A percentile compares a stretch with the other conserved stretches of the same genome.
These are phyloP conservation scores for Temnothorax unifasciatus DNA, from an alignment of 2,888 invertebrate genomes.

Conservation along the genomic window DNA sequence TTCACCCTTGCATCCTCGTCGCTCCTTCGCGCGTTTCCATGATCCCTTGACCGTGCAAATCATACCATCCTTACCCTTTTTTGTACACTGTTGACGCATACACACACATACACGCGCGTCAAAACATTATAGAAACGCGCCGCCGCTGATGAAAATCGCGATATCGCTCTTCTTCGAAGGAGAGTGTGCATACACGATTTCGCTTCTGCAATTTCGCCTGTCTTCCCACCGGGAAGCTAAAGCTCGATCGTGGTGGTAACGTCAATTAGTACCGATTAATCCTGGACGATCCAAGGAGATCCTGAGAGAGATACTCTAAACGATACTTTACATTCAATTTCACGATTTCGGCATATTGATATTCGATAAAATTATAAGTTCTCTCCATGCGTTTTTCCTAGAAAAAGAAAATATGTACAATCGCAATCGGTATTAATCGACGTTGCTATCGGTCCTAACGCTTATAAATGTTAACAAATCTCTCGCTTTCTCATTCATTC, in stretches of 20 bases:
- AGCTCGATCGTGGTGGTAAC: conserved; percentile 22
- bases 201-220: conserved; percentile 22
- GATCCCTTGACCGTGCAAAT: conserved; percentile 15
- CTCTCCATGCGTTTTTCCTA: not conserved
- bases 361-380: not conserved
- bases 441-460: conserved; percentile 26
- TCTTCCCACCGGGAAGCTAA: not conserved
- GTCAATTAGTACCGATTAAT: conserved; percentile 21
- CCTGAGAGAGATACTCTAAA: not conserved
- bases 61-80: not conserved
- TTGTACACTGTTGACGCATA: conserved; percentile 2
- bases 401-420: not conserved
- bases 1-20: not conserved
- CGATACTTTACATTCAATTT: not conserved
- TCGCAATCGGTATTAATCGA: conserved; percentile 12
- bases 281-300: too few relatives aligned
- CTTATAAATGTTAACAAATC: conserved; percentile 22
- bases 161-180: conserved; percentile 33
- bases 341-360: not conserved
- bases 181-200: conserved; percentile 61
- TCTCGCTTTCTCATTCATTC: not conserved
- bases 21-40: conserved; percentile 27
- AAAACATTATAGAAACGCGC: conserved; percentile 40
- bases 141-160: not conserved
- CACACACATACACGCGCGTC: not conserved